phyloP scores from a whole-genome alignment of 1,140 invertebrate genomes.

The Cyclargus thomasi region DNA sequence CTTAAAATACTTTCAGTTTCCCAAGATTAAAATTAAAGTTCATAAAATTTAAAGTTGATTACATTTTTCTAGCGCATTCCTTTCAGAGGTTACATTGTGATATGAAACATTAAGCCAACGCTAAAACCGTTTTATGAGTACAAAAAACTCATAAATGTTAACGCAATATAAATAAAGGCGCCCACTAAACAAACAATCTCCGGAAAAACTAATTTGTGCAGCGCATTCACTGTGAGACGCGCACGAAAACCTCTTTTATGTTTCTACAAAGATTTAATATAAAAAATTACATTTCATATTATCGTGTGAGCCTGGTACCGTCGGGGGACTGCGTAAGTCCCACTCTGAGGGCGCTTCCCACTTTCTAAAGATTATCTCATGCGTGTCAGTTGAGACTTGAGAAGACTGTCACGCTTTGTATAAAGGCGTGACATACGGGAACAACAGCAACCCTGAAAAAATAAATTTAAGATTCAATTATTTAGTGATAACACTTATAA shows the following conservation, averaged over 20 bases:
- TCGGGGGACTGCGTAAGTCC: conserved; percentile 41
- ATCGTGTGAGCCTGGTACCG: conserved; percentile 58
- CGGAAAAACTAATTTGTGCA: conserved; percentile 71
- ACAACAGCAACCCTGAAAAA: not conserved
- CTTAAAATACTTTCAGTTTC: not conserved
- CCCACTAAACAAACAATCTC: conserved; percentile 65
- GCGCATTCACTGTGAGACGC: conserved; percentile 47
- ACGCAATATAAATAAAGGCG: conserved; percentile 61
- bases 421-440: conserved; percentile 31
- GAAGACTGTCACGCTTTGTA: conserved; percentile 35
- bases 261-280: conserved; percentile 71
- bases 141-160: conserved; percentile 70
- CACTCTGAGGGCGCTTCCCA: conserved; percentile 50
- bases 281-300: conserved; percentile 69
- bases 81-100: not conserved
- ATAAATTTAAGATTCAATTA: not conserved
- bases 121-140: conserved; percentile 22
- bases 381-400: conserved; percentile 52
- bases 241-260: conserved; percentile 64
- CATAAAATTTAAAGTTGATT: not conserved
- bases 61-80: not conserved
- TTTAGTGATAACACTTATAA: no score
- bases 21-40: not conserved
- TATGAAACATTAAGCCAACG: not conserved
- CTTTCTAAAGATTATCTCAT: conserved; percentile 57